These are phyloP conservation scores for Miniopterus natalensis DNA, from an alignment of 2,113 vertebrate species.

Conservation along the genomic window DNA sequence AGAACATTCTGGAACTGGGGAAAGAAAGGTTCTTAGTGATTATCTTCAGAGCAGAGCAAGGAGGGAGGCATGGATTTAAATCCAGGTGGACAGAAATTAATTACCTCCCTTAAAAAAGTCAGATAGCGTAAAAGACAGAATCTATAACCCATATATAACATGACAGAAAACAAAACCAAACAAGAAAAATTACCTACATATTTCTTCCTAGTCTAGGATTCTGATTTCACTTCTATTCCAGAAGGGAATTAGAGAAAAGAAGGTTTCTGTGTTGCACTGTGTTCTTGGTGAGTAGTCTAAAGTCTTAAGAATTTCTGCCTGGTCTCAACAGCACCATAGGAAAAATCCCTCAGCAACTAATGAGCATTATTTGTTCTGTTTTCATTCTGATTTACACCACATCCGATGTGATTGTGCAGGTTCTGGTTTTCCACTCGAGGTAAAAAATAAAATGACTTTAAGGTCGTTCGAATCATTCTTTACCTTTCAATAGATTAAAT, in stretches of 20 bases:
- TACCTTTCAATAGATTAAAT: conserved; percentile 17
- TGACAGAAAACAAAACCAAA: conserved; percentile 65
- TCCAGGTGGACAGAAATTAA: conserved; percentile 59
- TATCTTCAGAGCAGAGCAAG: background rate
- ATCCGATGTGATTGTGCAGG: background rate
- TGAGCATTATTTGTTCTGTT: conserved; percentile 28
- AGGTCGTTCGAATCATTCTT: conserved; percentile 24
- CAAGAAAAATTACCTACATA: conserved; percentile 70
- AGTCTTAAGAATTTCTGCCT: conserved; percentile 64
- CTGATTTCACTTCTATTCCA: conserved; percentile 62
- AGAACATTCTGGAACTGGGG: background rate
- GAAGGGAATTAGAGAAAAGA: conserved; percentile 57
- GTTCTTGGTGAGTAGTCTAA: conserved; percentile 60
- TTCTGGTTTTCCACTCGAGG: conserved; percentile 47
- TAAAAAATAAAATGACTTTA: conserved; percentile 49
- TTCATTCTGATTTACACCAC: conserved; percentile 58
- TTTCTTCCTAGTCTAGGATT: conserved; percentile 58
- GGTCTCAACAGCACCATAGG: conserved; percentile 51
- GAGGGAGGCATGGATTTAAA: background rate
- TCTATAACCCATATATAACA: conserved; percentile 47
- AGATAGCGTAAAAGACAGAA: conserved; percentile 53
- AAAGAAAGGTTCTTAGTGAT: conserved; percentile 45
- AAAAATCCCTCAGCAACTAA: conserved; percentile 57
- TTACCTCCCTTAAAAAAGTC: conserved; percentile 49
- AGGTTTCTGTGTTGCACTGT: conserved; percentile 64